A percentile compares a stretch with the other conserved stretches of the same genome.
phyloP scores from a whole-genome alignment of 1,140 invertebrate species.

The Dufourea novaeangliae region DNA sequence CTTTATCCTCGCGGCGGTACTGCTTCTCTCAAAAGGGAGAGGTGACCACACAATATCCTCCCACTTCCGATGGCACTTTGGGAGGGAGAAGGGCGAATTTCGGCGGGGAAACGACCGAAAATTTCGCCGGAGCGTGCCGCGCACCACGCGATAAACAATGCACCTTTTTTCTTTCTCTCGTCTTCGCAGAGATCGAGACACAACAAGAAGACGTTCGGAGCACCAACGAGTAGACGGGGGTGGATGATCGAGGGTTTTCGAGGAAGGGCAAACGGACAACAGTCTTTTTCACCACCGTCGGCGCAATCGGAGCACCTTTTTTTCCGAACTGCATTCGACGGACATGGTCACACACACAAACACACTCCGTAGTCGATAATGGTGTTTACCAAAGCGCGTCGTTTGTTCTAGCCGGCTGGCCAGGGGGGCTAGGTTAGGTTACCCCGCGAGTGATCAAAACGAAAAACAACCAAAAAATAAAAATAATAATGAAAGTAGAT shows the following conservation, averaged over 20 bases:
- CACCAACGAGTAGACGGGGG: neutral
- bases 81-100: neutral
- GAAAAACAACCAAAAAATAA: constrained; percentile 32
- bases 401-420: constrained; percentile 26
- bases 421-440: constrained; percentile 32
- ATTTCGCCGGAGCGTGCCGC: constrained; percentile 10
- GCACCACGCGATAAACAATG: constrained; percentile 22
- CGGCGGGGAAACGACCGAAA: neutral
- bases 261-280: no score
- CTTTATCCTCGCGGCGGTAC: constrained; percentile 18
- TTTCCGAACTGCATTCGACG: constrained; percentile 9
- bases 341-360: no score
- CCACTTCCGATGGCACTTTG: constrained; percentile 22
- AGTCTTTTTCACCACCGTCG: neutral
- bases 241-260: no score
- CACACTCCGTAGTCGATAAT: constrained; percentile 42
- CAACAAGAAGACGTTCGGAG: neutral
- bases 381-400: constrained; percentile 50
- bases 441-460: constrained; percentile 27
- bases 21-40: no score
- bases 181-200: constrained; percentile 20
- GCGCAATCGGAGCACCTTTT: neutral
- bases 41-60: constrained; percentile 18
- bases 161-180: neutral
- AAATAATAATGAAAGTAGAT: constrained; percentile 8